Evolutionary conservation across 2,113 vertebrate species (phyloP), one percentile per base, ranked within the genome.

Genomic region (Hylia prasina): DNA sequence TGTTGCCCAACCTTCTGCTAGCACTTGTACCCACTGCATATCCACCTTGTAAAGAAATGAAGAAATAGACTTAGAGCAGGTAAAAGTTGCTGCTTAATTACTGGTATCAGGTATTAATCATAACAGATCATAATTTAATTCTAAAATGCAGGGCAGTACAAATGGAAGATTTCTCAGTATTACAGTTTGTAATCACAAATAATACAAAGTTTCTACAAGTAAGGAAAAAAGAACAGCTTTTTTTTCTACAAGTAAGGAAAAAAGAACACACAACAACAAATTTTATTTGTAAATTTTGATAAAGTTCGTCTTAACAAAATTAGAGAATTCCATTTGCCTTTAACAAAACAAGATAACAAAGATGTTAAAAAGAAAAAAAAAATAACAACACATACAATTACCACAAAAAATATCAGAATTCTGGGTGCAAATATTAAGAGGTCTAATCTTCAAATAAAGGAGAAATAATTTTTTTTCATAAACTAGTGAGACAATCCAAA

Each of bases 1-100:
- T 25, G 99, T 99, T 42, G 99, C 99, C 99, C 99, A 99, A 30
- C 99, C 99, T 98, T 99, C 99, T 15, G 99, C 99, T 96, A 99
- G 97, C 63, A 99, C 99, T 97, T 99, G 99, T 37, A 99, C 99
- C 99, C 99, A 99, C 72, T 99, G 99, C 99, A 99, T 99, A 96
- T 99, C 99, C 97, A 99, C 98, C 99, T 99, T 90, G 75, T 28
- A 79, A 97, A 31, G 5, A 92, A 78, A 96, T 6, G 30, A 50
- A 68, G 37, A 95, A 75, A 63, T 2, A 87, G 51, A 71, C 33
- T 77, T 54, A 86, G 17, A 87, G 35, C 30, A 78, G 39, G 47
- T 31, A 53, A 76, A 61, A 83, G 45, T 37, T 61, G 27, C 31
- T 64, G 28, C 65, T 71, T 47, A 35, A 47, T 61, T 58, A 57